Percentiles rank a stretch among this genome's conserved stretches.
Conservation (phyloP, 2,113 vertebrate genomes). For the Lampris incognitus region DNA sequence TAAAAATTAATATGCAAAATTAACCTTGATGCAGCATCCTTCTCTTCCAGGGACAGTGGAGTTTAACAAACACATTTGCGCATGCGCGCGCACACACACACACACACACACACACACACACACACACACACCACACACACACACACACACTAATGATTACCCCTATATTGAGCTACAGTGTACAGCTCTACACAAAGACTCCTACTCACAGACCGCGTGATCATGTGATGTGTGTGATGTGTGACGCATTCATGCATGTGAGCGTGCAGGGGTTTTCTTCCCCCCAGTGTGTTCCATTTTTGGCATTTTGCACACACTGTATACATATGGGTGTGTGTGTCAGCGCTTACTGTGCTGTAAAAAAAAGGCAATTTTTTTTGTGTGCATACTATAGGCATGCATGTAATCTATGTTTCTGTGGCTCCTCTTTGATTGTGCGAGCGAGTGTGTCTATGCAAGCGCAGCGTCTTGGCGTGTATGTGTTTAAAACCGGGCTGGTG, state of each 20-base stretch:
- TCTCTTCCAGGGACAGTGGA: constrained; percentile 39
- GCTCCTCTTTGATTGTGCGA: neutral
- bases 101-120: constrained; percentile 16
- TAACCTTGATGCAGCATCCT: constrained; percentile 46
- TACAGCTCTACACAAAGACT: constrained; percentile 73
- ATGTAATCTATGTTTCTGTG: neutral
- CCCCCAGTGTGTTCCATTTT: constrained; percentile 28
- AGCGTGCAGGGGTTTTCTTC: constrained; percentile 56
- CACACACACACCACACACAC: constrained; percentile 24
- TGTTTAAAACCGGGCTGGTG: neutral
- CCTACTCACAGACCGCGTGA: constrained; percentile 57
- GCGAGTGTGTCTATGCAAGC: neutral
- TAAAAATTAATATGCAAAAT: constrained; percentile 47
- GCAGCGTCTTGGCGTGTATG: neutral
- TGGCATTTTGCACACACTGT: constrained; percentile 9
- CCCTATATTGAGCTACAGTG: constrained; percentile 42
- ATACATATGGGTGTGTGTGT: constrained; percentile 9
- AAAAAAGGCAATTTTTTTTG: neutral
- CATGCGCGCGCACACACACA: constrained; percentile 11
- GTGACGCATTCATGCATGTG: constrained; percentile 43
- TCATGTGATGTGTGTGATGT: constrained; percentile 73
- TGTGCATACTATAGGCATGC: constrained; percentile 4
- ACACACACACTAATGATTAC: constrained; percentile 19
- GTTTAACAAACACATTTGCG: constrained; percentile 35
- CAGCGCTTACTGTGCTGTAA: neutral